Percentiles rank a stretch among this genome's conserved stretches.
phyloP scores from a whole-genome alignment of 2,797 vertebrate species.

The Denticeps clupeoides region DNA sequence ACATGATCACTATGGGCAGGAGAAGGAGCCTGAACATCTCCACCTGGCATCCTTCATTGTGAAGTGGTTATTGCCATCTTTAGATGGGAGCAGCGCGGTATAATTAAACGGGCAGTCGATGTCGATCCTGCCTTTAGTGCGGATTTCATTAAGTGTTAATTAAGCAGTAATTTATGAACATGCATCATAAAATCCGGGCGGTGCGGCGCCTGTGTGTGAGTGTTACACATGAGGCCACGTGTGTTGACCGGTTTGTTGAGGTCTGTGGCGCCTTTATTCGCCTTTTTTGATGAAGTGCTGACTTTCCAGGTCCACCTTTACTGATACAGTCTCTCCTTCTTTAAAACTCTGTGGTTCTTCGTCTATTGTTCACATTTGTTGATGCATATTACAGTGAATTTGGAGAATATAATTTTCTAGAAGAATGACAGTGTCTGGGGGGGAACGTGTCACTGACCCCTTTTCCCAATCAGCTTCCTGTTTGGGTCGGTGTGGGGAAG shows the following conservation, averaged over 20 bases:
- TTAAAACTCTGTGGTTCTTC: no score
- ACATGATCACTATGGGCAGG: no score
- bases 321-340: no score
- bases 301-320: conserved; percentile 42
- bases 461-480: conserved; percentile 58
- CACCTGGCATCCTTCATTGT: no score
- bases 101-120: conserved; percentile 24
- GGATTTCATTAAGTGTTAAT: conserved; percentile 26
- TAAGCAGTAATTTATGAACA: not conserved
- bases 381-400: no score
- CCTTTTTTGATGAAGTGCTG: conserved; percentile 51
- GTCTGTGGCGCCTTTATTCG: conserved; percentile 36
- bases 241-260: conserved; percentile 38
- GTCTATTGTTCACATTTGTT: no score
- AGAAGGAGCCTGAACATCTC: no score
- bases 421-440: conserved; percentile 40
- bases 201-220: not conserved
- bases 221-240: conserved; percentile 14
- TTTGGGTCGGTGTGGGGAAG: conserved; percentile 42
- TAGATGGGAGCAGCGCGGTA: conserved; percentile 17
- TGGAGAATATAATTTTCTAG: no score
- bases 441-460: conserved; percentile 54
- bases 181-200: conserved; percentile 3
- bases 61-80: not conserved
- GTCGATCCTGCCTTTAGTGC: conserved; percentile 12